Conservation (phyloP, 1,140 invertebrate species). For the Phenacoccus solenopsis region DNA sequence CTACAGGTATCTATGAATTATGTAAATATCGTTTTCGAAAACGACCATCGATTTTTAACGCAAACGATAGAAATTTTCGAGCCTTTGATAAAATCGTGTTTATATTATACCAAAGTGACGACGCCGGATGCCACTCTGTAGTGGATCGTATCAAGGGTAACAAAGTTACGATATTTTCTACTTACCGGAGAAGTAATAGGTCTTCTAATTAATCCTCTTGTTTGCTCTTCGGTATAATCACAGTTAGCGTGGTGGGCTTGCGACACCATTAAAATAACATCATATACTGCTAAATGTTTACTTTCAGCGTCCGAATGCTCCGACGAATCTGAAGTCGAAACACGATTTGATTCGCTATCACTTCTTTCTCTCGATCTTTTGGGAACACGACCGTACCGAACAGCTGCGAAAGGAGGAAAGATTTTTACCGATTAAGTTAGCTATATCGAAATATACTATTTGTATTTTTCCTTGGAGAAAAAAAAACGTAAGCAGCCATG, state of each 20-base stretch:
- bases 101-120: neutral
- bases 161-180: conserved; percentile 22
- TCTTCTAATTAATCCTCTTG: conserved; percentile 52
- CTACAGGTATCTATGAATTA: no score
- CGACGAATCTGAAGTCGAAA: conserved; percentile 31
- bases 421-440: no score
- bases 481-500: no score
- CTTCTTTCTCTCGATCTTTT: conserved; percentile 77
- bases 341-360: conserved; percentile 36
- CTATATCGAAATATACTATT: no score
- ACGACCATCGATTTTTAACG: no score
- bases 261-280: conserved; percentile 74
- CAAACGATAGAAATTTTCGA: neutral
- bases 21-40: no score
- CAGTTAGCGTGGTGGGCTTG: conserved; percentile 83
- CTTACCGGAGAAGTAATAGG: conserved; percentile 55
- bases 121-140: neutral
- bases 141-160: neutral
- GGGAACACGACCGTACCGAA: conserved; percentile 88
- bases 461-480: no score
- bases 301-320: conserved; percentile 27
- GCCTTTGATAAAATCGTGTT: neutral
- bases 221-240: conserved; percentile 76
- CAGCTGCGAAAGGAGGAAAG: conserved; percentile 51
- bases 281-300: conserved; percentile 58